Conservation (phyloP, 92 coral and sea anemone species). For the Porites divaricata region DNA sequence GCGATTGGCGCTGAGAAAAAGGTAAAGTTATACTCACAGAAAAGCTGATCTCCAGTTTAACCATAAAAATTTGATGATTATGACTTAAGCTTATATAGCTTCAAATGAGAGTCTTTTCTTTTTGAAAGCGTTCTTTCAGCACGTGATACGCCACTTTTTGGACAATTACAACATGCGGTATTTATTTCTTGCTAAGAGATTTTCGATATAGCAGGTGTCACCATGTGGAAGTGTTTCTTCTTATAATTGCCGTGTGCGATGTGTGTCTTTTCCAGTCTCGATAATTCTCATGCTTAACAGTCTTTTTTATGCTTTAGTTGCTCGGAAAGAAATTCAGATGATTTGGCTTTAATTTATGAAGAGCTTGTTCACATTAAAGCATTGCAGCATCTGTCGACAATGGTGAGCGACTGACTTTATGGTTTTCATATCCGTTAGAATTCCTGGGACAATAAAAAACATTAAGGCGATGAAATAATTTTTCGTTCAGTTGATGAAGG, state of each 20-base stretch:
- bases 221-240: background rate
- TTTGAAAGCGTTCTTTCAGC: background rate
- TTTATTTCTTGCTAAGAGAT: no score
- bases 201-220: no score
- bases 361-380: conserved; percentile 81
- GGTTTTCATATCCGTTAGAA: background rate
- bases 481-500: no score
- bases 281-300: background rate
- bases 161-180: no score
- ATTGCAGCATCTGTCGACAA: conserved; percentile 72
- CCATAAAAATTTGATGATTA: no score
- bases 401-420: conserved; percentile 42
- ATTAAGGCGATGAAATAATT: no score
- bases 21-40: conserved; percentile 36
- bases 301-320: conserved; percentile 39
- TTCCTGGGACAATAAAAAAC: background rate
- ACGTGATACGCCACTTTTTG: no score
- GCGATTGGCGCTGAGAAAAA: conserved; percentile 80
- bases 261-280: background rate
- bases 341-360: conserved; percentile 78
- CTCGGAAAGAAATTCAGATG: conserved; percentile 61
- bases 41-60: no score
- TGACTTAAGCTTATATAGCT: no score
- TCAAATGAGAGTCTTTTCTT: no score
- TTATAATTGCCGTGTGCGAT: background rate